Base-by-base conservation (phyloP, 2,797 vertebrate genomes). In the Pangasius djambal region DNA sequence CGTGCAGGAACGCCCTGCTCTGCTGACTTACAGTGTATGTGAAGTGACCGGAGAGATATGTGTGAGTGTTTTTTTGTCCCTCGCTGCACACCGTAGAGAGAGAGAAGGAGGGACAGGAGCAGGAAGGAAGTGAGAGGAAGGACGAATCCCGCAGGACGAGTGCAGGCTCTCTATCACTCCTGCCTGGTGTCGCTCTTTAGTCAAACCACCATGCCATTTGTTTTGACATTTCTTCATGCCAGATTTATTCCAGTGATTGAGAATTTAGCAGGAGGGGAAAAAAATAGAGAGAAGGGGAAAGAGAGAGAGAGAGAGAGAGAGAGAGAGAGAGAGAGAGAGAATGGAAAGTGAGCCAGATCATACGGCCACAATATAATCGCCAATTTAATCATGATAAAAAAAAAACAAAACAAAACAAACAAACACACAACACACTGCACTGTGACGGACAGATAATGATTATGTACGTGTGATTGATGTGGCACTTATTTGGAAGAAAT, bases 181-280 rank as follows among this genome's bases (percentile, higher is more conserved):
- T 87, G 86, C n/a, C 1, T 20, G 75, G 83, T 88, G 82, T 88
- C 87, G 77, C 72, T 75, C 65, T 88, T 86, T 50, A 67, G 52
- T 87, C 87, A 87, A 91, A 87, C 88, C 77, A 90, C 85, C 83
- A 84, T 91, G 52, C 61, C 57, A 31, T 90, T 89, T 92, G 89
- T 90, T 92, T 90, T 90, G 89, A 90, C 89, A 90, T 72, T 55
- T 34, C 48, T 87, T 90, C 88, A 89, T 88, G 79, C 57, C 79
- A 67, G 83, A 91, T 92, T 92, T 89, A 92, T 87, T 90, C 74
- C 83, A 44, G 57, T 48, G 55, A 83, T 88, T 74, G 57, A 74
- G 88, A 77, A 87, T 59, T 44, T 25, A 6, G 20, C 81, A 85
- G 55, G 2, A 63, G 34, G 22, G 31, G 48, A 7, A 1, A 16